Percentiles rank a stretch among this genome's conserved stretches.
Evolutionary conservation across 2,888 invertebrate species (phyloP).

Genomic region (Allacma fusca): DNA sequence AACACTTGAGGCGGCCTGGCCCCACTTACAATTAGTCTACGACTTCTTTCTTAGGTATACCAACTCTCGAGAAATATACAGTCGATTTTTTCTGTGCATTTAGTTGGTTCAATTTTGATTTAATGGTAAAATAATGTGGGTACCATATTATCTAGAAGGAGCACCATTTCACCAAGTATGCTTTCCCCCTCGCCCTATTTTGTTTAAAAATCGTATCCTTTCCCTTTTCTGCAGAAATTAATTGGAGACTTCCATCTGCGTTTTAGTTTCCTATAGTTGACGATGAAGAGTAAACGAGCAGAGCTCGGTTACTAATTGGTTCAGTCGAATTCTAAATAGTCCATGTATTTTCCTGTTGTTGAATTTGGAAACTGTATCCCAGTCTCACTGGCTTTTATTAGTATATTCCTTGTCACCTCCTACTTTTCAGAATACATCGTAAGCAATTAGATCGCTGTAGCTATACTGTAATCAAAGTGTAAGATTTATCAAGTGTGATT

Average conservation of each 20-base stretch:
- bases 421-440: no score
- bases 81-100: background rate
- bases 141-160: background rate
- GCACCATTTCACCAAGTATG: background rate
- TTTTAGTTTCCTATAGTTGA: background rate
- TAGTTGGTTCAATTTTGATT: background rate
- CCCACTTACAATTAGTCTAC: slow-evolving; percentile 83
- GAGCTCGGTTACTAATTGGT: slow-evolving; percentile 19
- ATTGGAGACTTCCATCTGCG: background rate
- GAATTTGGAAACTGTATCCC: background rate
- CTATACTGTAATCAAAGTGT: no score
- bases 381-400: background rate
- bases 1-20: slow-evolving; percentile 93
- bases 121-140: slow-evolving; percentile 5
- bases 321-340: background rate
- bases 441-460: no score
- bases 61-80: background rate
- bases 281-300: slow-evolving; percentile 25
- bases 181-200: background rate
- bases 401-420: no score
- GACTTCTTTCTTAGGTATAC: slow-evolving; percentile 69
- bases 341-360: background rate
- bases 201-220: background rate
- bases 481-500: no score
- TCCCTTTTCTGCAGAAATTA: background rate